These are phyloP conservation scores for Philhelius pedissequus DNA, from an alignment of 2,888 invertebrate genomes.

Conservation along the genomic window DNA sequence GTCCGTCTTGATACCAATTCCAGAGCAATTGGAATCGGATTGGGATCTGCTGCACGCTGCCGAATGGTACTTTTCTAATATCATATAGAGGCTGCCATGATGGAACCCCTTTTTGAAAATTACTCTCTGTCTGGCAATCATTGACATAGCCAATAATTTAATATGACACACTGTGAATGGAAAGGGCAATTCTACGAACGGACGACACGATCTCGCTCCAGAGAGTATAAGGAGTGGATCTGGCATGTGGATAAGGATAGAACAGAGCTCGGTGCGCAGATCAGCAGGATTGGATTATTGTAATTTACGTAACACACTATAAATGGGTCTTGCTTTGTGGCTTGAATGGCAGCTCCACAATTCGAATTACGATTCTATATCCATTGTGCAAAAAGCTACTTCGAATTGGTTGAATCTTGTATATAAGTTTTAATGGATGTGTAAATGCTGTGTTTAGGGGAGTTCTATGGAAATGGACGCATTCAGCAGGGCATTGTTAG, in stretches of 20 bases:
- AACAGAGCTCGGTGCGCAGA: neutral
- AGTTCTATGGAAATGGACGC: conserved; percentile 2
- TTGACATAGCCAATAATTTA: conserved; percentile 65
- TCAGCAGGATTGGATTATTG: conserved; percentile 56
- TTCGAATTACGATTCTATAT: neutral
- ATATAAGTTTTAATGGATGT: conserved; percentile 42
- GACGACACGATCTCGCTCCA: neutral
- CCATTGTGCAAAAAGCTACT: neutral
- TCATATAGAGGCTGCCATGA: neutral
- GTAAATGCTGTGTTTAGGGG: conserved; percentile 45
- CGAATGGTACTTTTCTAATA: conserved; percentile 45
- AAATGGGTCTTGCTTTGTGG: conserved; percentile 44
- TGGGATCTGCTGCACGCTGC: conserved; percentile 6
- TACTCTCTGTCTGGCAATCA: conserved; percentile 64
- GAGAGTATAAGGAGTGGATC: neutral
- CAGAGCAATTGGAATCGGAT: conserved; percentile 48
- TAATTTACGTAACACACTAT: conserved; percentile 63
- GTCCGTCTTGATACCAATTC: conserved; percentile 44
- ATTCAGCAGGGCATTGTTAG: conserved; percentile 27
- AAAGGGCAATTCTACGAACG: conserved; percentile 27
- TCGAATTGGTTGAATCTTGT: neutral
- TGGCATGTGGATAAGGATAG: neutral
- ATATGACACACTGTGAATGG: conserved; percentile 64
- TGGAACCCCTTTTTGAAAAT: conserved; percentile 14
- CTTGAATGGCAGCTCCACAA: conserved; percentile 29